These are phyloP conservation scores for Parotocinclus haroldoi DNA, from an alignment of 2,797 vertebrate species.

Conservation along the genomic window DNA sequence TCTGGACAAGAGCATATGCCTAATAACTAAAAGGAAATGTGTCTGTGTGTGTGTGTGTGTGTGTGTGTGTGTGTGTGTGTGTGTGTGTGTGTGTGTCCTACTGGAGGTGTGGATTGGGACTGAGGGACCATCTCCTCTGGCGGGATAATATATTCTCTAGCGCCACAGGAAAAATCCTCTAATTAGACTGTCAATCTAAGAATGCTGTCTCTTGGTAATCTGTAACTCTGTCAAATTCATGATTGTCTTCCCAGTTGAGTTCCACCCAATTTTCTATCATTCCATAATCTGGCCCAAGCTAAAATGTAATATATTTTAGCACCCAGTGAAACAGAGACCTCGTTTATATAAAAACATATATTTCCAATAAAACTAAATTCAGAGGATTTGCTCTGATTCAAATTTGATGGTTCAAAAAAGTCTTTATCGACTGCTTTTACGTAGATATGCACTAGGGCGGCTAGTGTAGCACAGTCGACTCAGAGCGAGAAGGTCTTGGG, in stretches of 20 bases:
- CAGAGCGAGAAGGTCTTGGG: too few species aligned
- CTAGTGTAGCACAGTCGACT: too few species aligned
- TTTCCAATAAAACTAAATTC: too few species aligned
- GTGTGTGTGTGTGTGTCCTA: constrained; percentile 24
- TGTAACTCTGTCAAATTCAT: constrained; percentile 10
- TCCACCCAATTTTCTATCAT: background rate
- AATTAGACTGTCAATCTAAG: constrained; percentile 68
- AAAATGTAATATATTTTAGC: constrained; percentile 1
- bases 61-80: constrained; percentile 13
- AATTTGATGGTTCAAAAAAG: too few species aligned
- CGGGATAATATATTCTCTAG: constrained; percentile 42
- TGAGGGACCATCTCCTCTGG: constrained; percentile 28
- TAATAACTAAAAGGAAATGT: background rate
- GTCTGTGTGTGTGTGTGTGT: constrained; percentile 8
- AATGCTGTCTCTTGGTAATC: constrained; percentile 28
- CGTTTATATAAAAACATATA: too few species aligned
- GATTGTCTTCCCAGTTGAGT: constrained; percentile 4
- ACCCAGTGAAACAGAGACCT: background rate
- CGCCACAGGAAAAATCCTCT: constrained; percentile 59
- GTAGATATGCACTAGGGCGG: too few species aligned
- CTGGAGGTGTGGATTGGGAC: constrained; percentile 23
- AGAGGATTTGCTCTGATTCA: too few species aligned
- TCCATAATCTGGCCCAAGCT: background rate
- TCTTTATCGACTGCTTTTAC: too few species aligned
- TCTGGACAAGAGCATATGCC: too few species aligned